Evolutionary conservation across 2,797 vertebrate genomes (phyloP).

Genomic region (Hemibagrus guttatus): DNA sequence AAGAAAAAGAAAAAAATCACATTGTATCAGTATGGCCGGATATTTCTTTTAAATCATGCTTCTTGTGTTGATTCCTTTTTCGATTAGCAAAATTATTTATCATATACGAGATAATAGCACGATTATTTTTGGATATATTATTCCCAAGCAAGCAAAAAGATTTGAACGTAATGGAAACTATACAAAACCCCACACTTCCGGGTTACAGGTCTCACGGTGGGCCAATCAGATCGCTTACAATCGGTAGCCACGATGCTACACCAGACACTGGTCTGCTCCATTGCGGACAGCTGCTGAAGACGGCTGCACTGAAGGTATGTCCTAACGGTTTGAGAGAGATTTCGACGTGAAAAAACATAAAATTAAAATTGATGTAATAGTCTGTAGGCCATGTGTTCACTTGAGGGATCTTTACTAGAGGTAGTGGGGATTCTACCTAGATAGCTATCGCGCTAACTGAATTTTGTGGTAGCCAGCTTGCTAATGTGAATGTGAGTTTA

Average conservation of each 20-base stretch:
- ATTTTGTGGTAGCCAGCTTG: background rate
- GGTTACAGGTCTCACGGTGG: background rate
- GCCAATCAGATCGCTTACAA: slow-evolving; percentile 21
- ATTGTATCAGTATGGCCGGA: background rate
- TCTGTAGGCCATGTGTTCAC: too few species aligned
- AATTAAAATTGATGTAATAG: background rate
- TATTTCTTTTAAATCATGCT: background rate
- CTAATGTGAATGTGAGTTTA: slow-evolving; percentile 10
- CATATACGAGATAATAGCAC: background rate
- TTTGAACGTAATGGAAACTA: background rate
- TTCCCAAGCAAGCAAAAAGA: background rate
- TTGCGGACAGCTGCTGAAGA: background rate
- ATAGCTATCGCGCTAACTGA: background rate
- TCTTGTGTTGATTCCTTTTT: background rate
- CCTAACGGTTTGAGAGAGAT: background rate
- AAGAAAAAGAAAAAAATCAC: background rate
- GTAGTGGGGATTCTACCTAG: background rate
- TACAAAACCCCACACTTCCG: slow-evolving; percentile 1
- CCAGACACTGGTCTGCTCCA: background rate
- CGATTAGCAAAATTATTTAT: background rate
- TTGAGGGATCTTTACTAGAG: background rate
- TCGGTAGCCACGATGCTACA: background rate
- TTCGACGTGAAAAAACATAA: background rate
- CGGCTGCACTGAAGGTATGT: slow-evolving; percentile 12
- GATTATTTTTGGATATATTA: background rate